Percentiles rank a stretch among this genome's conserved stretches.
Evolutionary conservation across 2,113 vertebrate genomes (phyloP).

Genomic region (Asarcornis scutulata): DNA sequence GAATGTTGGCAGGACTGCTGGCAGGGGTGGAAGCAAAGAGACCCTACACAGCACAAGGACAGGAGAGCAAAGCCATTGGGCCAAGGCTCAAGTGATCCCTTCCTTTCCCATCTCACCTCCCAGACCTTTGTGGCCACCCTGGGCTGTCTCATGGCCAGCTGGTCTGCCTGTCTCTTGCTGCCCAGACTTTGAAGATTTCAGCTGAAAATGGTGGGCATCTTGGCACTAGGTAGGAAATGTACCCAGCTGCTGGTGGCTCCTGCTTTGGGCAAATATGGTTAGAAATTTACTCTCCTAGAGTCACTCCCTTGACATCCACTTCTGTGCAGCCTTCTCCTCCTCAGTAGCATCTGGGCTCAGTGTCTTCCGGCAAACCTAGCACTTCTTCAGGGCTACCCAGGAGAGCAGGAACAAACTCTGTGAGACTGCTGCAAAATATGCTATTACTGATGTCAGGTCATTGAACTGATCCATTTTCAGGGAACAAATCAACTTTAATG

Average conservation of each 20-base stretch:
- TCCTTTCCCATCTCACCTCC: background rate
- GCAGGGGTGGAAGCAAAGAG: background rate
- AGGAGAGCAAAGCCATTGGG: rapidly evolving
- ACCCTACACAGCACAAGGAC: background rate
- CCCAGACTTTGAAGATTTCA: background rate
- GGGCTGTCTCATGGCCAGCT: background rate
- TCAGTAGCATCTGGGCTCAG: background rate
- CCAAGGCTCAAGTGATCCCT: background rate
- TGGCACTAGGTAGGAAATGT: background rate
- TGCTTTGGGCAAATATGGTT: background rate
- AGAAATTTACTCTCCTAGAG: background rate
- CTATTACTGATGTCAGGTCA: background rate
- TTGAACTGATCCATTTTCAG: background rate
- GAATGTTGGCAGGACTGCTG: background rate
- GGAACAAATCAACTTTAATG: background rate
- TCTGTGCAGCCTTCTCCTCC: background rate
- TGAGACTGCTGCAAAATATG: rapidly evolving
- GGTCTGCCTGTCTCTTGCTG: background rate
- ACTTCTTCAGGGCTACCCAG: rapidly evolving
- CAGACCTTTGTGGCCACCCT: background rate
- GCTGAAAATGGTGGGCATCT: background rate
- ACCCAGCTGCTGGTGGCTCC: background rate
- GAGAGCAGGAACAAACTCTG: background rate
- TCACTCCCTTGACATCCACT: background rate
- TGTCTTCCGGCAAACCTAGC: background rate